Evolutionary conservation across 92 coral and sea anemone species (phyloP).

Genomic region (Zoanthus sansibaricus): DNA sequence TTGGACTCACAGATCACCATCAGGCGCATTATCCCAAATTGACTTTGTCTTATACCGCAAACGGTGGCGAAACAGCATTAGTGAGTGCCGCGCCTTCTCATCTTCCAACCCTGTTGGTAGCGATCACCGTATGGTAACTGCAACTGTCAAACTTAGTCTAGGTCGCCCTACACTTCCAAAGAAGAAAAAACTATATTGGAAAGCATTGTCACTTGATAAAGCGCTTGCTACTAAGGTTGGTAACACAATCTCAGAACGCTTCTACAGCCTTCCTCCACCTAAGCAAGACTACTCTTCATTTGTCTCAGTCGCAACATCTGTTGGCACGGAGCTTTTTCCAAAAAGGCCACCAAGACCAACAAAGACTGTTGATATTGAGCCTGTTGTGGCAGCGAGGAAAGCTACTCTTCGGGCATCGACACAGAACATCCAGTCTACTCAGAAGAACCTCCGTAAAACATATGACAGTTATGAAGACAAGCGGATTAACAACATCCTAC

Average conservation of each 20-base stretch:
- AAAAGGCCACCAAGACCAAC: background rate
- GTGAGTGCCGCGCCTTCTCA: slow-evolving; percentile 45
- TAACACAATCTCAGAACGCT: slow-evolving; percentile 5
- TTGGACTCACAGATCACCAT: slow-evolving; percentile 35
- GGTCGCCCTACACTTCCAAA: slow-evolving; percentile 22
- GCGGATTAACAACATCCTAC: too few relatives aligned
- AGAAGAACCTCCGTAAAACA: slow-evolving; percentile 3
- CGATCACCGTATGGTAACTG: slow-evolving; percentile 52
- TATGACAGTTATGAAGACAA: background rate
- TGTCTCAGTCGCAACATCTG: background rate
- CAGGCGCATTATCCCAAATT: slow-evolving; percentile 14
- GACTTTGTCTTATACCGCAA: slow-evolving; percentile 50
- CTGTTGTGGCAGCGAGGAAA: background rate
- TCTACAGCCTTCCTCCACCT: slow-evolving; percentile 16
- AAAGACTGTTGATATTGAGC: slow-evolving; percentile 20
- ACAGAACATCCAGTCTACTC: background rate
- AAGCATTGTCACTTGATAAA: slow-evolving; percentile 3
- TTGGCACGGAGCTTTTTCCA: slow-evolving; percentile 15
- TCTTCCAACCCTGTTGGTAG: slow-evolving; percentile 38
- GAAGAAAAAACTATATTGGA: slow-evolving; percentile 5
- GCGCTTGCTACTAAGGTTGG: slow-evolving; percentile 15
- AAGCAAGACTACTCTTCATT: slow-evolving; percentile 6
- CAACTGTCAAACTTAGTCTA: slow-evolving; percentile 48
- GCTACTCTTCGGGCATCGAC: background rate
- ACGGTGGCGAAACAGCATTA: slow-evolving; percentile 60